Evolutionary conservation across 1,140 invertebrate genomes (phyloP).

Genomic region (Listronotus oregonensis): DNA sequence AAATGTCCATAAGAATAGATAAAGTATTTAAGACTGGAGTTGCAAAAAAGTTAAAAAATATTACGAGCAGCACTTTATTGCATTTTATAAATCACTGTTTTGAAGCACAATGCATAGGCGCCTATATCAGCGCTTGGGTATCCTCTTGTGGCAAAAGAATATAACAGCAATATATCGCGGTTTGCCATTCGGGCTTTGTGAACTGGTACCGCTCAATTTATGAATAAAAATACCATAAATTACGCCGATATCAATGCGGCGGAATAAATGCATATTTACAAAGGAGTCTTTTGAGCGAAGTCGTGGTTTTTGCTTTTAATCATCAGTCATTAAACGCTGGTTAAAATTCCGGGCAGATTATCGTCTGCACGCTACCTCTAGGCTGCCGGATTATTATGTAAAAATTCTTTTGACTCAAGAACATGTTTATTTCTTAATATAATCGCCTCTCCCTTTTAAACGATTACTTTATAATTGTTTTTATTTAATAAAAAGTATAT

Average conservation of each 20-base stretch:
- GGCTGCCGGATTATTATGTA: slow-evolving; percentile 21
- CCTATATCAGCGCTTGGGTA: slow-evolving; percentile 45
- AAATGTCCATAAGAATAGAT: no score
- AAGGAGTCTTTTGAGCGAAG: slow-evolving; percentile 30
- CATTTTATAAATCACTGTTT: slow-evolving; percentile 47
- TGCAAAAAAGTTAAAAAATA: slow-evolving; percentile 37
- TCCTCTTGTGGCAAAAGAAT: slow-evolving; percentile 47
- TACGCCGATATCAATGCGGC: slow-evolving; percentile 44
- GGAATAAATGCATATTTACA: slow-evolving; percentile 50
- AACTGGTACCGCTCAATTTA: slow-evolving; percentile 48
- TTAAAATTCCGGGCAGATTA: slow-evolving; percentile 41
- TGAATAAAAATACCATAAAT: slow-evolving; percentile 52
- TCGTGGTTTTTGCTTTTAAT: slow-evolving; percentile 25
- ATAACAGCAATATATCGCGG: slow-evolving; percentile 44
- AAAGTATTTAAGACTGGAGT: neutral
- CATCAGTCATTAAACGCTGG: slow-evolving; percentile 44
- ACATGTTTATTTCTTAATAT: slow-evolving; percentile 3
- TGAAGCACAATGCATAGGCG: slow-evolving; percentile 39
- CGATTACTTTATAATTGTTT: no score
- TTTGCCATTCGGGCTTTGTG: slow-evolving; percentile 41
- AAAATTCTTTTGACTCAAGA: slow-evolving; percentile 1
- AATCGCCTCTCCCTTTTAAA: neutral
- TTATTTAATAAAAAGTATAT: no score
- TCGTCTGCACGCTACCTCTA: slow-evolving; percentile 20
- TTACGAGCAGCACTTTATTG: slow-evolving; percentile 45